Evolutionary conservation across 1,140 invertebrate species (phyloP).

Genomic region (Oryzaephilus surinamensis): DNA sequence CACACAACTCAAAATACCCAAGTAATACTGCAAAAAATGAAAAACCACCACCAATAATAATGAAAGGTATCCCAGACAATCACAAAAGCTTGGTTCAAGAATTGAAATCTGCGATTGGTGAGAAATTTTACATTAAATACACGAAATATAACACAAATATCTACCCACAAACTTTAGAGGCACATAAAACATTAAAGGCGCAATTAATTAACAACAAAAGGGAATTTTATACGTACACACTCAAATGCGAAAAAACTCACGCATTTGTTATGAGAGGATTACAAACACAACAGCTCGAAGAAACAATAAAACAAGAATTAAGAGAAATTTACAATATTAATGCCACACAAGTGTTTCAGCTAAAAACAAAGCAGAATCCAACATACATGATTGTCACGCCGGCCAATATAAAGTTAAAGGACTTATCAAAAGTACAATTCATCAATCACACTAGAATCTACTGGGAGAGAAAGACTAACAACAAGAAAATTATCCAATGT

Average conservation of each 20-base stretch:
- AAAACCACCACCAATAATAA: too few species aligned
- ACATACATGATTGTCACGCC: slow-evolving; percentile 6
- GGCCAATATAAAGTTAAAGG: not conserved
- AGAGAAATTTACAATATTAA: not conserved
- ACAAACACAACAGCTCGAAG: not conserved
- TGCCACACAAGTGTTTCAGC: not conserved
- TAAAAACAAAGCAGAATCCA: not conserved
- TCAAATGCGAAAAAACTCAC: slow-evolving; percentile 8
- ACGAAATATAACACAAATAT: too few species aligned
- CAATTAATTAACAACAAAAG: not conserved
- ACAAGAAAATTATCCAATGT: slow-evolving; percentile 21
- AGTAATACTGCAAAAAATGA: too few species aligned
- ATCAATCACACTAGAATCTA: slow-evolving; percentile 12
- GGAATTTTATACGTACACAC: slow-evolving; percentile 7
- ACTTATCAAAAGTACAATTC: not conserved
- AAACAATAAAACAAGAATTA: slow-evolving; percentile 4
- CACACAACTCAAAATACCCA: too few species aligned
- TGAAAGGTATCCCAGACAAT: not conserved
- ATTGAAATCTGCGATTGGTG: too few species aligned
- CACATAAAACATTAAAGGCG: too few species aligned
- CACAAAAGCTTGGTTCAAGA: too few species aligned
- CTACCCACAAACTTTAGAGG: too few species aligned
- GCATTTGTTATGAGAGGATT: slow-evolving; percentile 9
- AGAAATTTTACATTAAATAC: too few species aligned
- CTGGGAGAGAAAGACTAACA: slow-evolving; percentile 22